A percentile compares a stretch with the other conserved stretches of the same genome.
Evolutionary conservation across 2,888 invertebrate species (phyloP).

Genomic region (Electrophaes corylata): DNA sequence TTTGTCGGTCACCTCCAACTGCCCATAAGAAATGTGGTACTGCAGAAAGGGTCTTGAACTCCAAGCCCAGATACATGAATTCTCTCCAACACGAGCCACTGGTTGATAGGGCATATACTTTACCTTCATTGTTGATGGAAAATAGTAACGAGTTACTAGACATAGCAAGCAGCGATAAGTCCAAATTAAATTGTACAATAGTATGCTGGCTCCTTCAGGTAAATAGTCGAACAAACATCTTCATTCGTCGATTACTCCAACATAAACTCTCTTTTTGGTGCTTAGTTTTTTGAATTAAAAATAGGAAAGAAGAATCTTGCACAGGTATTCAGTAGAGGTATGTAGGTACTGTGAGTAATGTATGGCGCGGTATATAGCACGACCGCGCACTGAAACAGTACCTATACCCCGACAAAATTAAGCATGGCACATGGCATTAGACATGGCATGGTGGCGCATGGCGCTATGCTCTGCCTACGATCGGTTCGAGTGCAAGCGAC

Average conservation of each 20-base stretch:
- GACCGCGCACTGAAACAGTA: no score
- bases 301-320: no score
- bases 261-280: no score
- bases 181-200: background rate
- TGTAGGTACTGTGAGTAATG: no score
- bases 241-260: background rate
- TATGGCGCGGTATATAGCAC: no score
- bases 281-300: no score
- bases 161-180: conserved; percentile 49
- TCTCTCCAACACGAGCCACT: conserved; percentile 93
- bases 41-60: conserved; percentile 94
- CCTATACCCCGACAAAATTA: no score
- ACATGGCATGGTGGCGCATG: no score
- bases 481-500: no score
- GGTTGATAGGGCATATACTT: conserved; percentile 93
- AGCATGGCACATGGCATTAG: no score
- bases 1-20: conserved; percentile 95
- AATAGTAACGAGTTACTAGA: conserved; percentile 90
- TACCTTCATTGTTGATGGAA: conserved; percentile 94
- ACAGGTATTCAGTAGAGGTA: no score
- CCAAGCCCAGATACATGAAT: conserved; percentile 92
- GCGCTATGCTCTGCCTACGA: no score
- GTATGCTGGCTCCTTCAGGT: background rate
- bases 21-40: conserved; percentile 96
- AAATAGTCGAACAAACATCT: background rate